A percentile compares a stretch with the other conserved stretches of the same genome.
Conservation (phyloP, 2,888 invertebrate genomes). For the Dicranocentrus wangi region DNA sequence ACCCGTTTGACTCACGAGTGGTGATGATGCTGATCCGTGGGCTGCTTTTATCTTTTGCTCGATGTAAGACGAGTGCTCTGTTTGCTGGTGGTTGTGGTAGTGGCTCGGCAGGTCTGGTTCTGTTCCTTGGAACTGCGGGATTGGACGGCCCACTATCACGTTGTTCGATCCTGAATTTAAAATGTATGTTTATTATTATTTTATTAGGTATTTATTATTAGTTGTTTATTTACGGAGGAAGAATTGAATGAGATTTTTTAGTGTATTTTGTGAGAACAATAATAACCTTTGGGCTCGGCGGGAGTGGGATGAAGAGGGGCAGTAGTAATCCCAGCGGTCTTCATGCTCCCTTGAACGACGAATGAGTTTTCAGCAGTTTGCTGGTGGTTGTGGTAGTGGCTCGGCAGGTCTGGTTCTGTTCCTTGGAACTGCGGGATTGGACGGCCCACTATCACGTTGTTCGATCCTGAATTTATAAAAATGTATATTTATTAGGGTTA, state of each 20-base stretch:
- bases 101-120: slow-evolving; percentile 23
- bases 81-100: background rate
- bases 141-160: slow-evolving; percentile 47
- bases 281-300: too few relatives aligned
- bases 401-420: slow-evolving; percentile 24
- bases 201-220: too few relatives aligned
- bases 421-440: slow-evolving; percentile 55
- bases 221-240: too few relatives aligned
- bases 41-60: slow-evolving; percentile 47
- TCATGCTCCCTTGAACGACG: slow-evolving; percentile 59
- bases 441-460: slow-evolving; percentile 44
- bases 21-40: background rate
- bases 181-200: too few relatives aligned
- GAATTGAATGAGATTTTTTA: too few relatives aligned
- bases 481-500: too few relatives aligned
- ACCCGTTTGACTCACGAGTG: background rate
- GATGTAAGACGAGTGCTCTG: slow-evolving; percentile 29
- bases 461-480: too few relatives aligned
- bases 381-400: background rate
- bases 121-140: slow-evolving; percentile 49
- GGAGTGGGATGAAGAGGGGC: too few relatives aligned
- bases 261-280: too few relatives aligned
- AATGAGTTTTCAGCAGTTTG: slow-evolving; percentile 50
- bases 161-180: slow-evolving; percentile 28
- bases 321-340: background rate